Evolutionary conservation across 1,140 invertebrate species (phyloP).

Genomic region (Atta texana): DNA sequence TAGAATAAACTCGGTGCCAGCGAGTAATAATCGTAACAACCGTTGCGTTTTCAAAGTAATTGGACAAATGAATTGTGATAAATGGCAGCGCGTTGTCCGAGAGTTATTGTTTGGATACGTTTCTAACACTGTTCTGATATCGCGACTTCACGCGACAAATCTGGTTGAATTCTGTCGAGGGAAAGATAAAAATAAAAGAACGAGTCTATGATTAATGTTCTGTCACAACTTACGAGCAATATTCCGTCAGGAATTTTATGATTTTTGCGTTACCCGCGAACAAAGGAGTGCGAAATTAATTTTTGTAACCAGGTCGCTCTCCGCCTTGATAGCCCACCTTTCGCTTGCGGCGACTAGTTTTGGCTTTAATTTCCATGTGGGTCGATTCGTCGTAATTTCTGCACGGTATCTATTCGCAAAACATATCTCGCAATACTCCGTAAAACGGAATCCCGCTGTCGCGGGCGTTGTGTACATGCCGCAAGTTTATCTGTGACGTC

Average conservation of each 20-base stretch:
- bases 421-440: neutral
- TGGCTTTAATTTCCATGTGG: conserved; percentile 26
- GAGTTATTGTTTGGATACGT: neutral
- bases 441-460: neutral
- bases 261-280: conserved; percentile 10
- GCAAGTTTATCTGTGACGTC: conserved; percentile 13
- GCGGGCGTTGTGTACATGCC: conserved; percentile 15
- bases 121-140: neutral
- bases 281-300: conserved; percentile 27
- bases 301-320: conserved; percentile 1
- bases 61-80: conserved; percentile 1
- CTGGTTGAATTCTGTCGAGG: neutral
- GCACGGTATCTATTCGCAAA: neutral
- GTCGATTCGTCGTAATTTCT: conserved; percentile 33
- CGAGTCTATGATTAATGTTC: neutral
- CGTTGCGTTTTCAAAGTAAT: conserved; percentile 9
- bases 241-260: neutral
- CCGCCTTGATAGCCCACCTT: neutral
- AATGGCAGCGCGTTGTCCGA: neutral
- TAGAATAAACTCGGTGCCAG: neutral
- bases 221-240: conserved; percentile 7
- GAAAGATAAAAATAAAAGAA: neutral
- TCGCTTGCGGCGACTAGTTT: neutral
- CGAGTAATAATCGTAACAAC: conserved; percentile 3
- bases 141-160: neutral